A percentile compares a stretch with the other conserved stretches of the same genome.
Conservation (phyloP, 2,797 vertebrate species). For the Chaenodraco wilsoni region DNA sequence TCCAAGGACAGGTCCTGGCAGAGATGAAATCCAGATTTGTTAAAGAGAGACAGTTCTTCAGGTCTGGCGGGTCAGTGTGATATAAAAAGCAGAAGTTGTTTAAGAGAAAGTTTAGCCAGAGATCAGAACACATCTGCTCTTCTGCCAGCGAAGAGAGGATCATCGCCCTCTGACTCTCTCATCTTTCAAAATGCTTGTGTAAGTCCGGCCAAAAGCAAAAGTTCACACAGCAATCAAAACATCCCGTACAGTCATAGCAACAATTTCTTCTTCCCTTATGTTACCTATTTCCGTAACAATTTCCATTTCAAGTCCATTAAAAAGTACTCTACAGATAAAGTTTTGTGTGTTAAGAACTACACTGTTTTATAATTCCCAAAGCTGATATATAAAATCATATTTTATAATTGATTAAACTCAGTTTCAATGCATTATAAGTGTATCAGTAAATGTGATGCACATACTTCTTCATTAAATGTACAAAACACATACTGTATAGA, state of each 20-base stretch:
- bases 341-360: no score
- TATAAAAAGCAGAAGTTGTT: conserved; percentile 75
- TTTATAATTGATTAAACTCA: no score
- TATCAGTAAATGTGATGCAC: no score
- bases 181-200: conserved; percentile 8
- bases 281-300: no score
- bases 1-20: conserved; percentile 68
- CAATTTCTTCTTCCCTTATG: background rate
- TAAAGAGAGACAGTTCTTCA: conserved; percentile 68
- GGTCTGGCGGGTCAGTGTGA: conserved; percentile 56
- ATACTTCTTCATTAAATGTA: no score
- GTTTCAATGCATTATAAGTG: no score
- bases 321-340: no score
- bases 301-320: no score
- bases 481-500: no score
- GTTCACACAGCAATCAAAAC: background rate
- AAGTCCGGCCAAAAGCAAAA: background rate
- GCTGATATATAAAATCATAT: no score
- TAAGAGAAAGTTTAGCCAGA: conserved; percentile 55
- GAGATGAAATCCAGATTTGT: conserved; percentile 76
- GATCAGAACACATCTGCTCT: conserved; percentile 25
- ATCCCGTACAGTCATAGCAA: background rate
- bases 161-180: conserved; percentile 6
- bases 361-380: no score
- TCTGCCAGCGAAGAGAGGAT: background rate